Conservation (phyloP, 2,888 invertebrate species). For the Cantharis flavilabris region DNA sequence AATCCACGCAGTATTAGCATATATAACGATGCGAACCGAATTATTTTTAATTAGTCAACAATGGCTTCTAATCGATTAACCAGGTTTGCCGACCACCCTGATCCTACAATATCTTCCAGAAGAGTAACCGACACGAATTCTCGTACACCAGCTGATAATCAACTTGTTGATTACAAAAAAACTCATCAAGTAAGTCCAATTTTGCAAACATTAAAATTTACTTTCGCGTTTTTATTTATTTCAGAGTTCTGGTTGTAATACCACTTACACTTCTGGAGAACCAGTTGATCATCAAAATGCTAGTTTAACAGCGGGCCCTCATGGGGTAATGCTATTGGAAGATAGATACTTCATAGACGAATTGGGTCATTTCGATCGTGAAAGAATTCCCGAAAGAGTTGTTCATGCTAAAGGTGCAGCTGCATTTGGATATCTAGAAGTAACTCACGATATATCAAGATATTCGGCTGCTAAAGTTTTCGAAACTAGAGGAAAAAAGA, state of each 20-base stretch:
- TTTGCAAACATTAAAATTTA: not conserved
- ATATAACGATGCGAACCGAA: not conserved
- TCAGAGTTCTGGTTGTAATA: constrained; percentile 38
- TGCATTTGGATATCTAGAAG: constrained; percentile 84
- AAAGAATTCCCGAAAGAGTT: constrained; percentile 94
- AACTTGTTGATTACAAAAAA: not conserved
- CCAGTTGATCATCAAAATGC: constrained; percentile 81
- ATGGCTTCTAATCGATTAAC: not conserved
- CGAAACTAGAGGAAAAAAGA: constrained; percentile 75
- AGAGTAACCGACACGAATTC: not conserved
- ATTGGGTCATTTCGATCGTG: constrained; percentile 83
- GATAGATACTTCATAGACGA: constrained; percentile 81
- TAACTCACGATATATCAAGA: constrained; percentile 82
- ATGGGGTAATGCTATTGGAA: constrained; percentile 85
- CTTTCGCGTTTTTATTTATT: not conserved
- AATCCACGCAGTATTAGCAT: not conserved
- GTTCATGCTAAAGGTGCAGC: constrained; percentile 96
- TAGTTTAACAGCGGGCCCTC: constrained; percentile 82
- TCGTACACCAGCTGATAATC: not conserved
- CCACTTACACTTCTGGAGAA: constrained; percentile 81
- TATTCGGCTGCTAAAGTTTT: constrained; percentile 82
- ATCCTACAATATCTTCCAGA: not conserved
- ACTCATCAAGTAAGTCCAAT: not conserved
- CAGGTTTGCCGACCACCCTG: not conserved
- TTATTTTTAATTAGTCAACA: not conserved